Evolutionary conservation across 2,888 invertebrate genomes (phyloP), one percentile per base, ranked within the genome.

Genomic region (Notocelia uddmanniana): DNA sequence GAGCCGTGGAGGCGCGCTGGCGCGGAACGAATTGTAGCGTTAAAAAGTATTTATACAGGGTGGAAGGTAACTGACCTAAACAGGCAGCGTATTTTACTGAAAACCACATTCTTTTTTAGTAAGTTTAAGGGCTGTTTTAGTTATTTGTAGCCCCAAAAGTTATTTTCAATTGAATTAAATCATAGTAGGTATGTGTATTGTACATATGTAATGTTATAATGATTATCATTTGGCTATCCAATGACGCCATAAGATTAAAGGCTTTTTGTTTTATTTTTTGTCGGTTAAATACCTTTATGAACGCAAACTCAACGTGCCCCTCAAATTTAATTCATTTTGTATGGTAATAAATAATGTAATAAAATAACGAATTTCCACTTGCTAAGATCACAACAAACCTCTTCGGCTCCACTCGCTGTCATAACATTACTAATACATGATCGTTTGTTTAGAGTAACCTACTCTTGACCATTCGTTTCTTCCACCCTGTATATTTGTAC

Each of bases 1-100:
- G 84, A 79, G 84, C 88, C 91, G 90, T 91, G 87, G 81, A 81
- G 78, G 77, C 76, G 83, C 84, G 82, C 76, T 83, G 79, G 85
- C 73, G 87, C 84, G 85, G 87, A 91, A 91, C 90, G 74, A 23
- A 59, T 0, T 37, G 13, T 9, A 23, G 8, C 1, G 13, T 18
- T 55, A 41, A 66, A 66, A 66, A 26, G 41, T 50, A 37, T 37
- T 6, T 21, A 37, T 54, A n/a, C 52, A 54, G 10, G 50, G 15
- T 45, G 41, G n/a, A 2, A 45, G 45, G 45, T 41, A 15, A 41
- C 5, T n/a, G 41, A 41, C 41, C 41, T 15, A 41, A 15, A 34
- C 11, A 1, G n/a, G n/a, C n/a, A n/a, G n/a, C n/a, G n/a, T n/a
- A n/a, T n/a, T n/a, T n/a, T n/a, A n/a, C n/a, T n/a, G n/a, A n/a